Conservation (phyloP, 2,113 vertebrate species). For the Leiothrix lutea region DNA sequence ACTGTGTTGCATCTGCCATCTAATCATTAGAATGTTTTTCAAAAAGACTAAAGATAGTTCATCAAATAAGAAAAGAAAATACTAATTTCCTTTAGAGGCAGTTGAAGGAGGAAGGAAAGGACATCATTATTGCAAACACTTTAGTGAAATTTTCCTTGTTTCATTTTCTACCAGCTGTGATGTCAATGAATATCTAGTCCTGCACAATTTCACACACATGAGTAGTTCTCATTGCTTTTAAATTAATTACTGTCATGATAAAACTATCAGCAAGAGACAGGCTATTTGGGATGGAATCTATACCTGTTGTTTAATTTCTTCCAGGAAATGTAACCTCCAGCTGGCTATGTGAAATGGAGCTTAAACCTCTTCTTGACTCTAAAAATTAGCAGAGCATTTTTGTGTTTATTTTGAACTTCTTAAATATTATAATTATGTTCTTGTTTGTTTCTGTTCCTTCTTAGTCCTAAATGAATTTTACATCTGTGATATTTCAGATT, state of each 20-base stretch:
- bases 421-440: neutral
- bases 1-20: neutral
- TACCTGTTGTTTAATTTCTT: neutral
- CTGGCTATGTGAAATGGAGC: neutral
- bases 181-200: neutral
- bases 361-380: neutral
- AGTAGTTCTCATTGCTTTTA: neutral
- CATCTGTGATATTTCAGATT: neutral
- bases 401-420: neutral
- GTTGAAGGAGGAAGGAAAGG: neutral
- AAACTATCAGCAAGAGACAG: neutral
- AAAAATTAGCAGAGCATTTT: neutral
- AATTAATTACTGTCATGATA: neutral
- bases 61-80: constrained; percentile 12
- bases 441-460: neutral
- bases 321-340: neutral
- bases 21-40: neutral
- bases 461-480: neutral
- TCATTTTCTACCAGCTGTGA: neutral
- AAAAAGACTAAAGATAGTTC: neutral
- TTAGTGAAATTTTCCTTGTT: neutral
- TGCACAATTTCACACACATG: neutral
- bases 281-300: neutral
- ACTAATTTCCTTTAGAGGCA: neutral
- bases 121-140: neutral